Evolutionary conservation across 2,113 vertebrate genomes (phyloP), one percentile per base, ranked within the genome.

Genomic region (Machaerirhynchus nigripectus): DNA sequence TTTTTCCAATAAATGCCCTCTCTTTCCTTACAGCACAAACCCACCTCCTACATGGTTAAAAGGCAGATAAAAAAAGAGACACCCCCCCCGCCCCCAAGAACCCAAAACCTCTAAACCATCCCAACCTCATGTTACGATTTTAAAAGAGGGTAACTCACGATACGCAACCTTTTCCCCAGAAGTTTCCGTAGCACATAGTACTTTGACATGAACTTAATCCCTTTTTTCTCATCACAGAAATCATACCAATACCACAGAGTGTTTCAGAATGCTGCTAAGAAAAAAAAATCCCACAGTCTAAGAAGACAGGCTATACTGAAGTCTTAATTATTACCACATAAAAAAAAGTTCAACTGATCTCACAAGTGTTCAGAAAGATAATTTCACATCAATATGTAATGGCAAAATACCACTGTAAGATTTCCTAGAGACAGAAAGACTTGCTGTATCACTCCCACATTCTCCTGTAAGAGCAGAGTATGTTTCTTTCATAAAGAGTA

Each of bases 51-150:
- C 19, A 44, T 10, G 8, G 35, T 67, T 59, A 74, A 85, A 67
- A 60, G 31, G 19, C 5, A 46, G 21, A 68, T 40, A 21, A 7
- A 57, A 61, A 69, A 23, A 5, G n/a, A 37, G 0, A 13, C 2
- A 6, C 6, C 8, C 1, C 4, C 3, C 6, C 1, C 4, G 3
- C 7, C 6, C 4, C 2, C 11, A 30, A 44, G 10, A 74, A 44
- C 2, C 3, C 28, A 44, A 88, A 79, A 37, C 2, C 4, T 55
- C 47, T 13, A 31, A 70, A 56, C 10, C 11, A 52, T 30, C 4
- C 7, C 17, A 40, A 5, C 6, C 8, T 40, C 17, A n/a, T 33
- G 24, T 21, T 28, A 63, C 7, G 3, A n/a, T 63, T 87, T 84
- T 44, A 44, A 30, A 53, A 56, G 33, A 76, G 8, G 10, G 2